Evolutionary conservation across 2,888 invertebrate genomes (phyloP), one percentile per base, ranked within the genome.

Genomic region (Drosophila mulleri): DNA sequence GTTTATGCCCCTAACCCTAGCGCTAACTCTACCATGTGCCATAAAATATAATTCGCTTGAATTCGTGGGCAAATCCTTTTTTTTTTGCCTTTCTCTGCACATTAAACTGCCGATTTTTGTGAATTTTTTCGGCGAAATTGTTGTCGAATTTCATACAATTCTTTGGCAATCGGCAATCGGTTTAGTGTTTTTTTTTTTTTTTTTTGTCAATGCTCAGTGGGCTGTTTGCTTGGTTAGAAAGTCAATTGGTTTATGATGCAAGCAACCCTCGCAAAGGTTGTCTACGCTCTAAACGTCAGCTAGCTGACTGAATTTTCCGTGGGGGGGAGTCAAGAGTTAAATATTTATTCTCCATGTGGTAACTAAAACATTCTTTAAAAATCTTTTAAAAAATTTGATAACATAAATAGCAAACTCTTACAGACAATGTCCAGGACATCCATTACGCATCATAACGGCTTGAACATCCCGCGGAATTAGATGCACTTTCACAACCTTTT

Each of bases 181-280:
- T 48, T 32, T 50, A n/a, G n/a, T 62, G 61, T 70, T 83, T 78
- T 16, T 16, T 4, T 37, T 16, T 39, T 39, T 6, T 39, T 39
- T 39, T 39, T n/a, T 39, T 39, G 39, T 70, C 66, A 78, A 77
- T 72, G 63, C 63, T 64, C 72, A 72, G 73, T 77, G 72, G 56
- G 62, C 68, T 63, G 59, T 35, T 67, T 72, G 67, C 44, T 78
- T 67, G 71, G 70, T 84, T 75, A 74, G 62, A 60, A 90, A 84
- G 90, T 90, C 89, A 84, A 84, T 90, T 80, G 83, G 39, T 88
- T 90, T 80, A 90, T 77, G 84, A 80, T 61, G 63, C 64, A 77
- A 72, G 53, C 78, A 53, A 53, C 66, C 62, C 52, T 45, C 32
- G 56, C 26, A 37, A 35, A 42, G 52, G 42, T 23, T 35, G 7